A percentile compares a stretch with the other conserved stretches of the same genome.
phyloP scores from a whole-genome alignment of 2,113 vertebrate species.

The Cavia aperea region DNA sequence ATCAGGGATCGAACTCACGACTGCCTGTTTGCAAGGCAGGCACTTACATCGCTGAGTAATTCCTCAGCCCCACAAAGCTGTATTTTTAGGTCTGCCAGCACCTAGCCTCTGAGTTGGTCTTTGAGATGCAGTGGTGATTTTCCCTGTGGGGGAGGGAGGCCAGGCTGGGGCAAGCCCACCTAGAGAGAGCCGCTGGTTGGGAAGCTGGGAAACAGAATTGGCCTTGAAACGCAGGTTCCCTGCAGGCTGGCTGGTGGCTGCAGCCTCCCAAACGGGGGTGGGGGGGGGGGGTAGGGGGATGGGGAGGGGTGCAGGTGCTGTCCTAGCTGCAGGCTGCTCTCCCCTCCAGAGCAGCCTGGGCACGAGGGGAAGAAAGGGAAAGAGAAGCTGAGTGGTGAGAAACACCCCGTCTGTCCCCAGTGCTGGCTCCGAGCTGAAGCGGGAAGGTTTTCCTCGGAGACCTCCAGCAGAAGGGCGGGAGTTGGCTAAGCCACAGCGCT shows the following conservation, averaged over 20 bases:
- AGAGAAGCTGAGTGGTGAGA: conserved; percentile 18
- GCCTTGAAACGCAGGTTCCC: conserved; percentile 1
- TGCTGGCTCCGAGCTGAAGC: conserved; percentile 23
- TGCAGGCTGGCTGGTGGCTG: not conserved
- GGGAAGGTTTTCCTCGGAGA: not conserved
- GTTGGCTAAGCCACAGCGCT: not conserved
- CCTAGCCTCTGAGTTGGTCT: not conserved
- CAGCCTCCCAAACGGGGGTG: conserved; percentile 26
- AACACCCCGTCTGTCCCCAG: not conserved
- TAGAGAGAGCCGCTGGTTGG: not conserved
- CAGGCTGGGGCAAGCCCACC: not conserved
- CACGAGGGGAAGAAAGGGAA: conserved; percentile 38
- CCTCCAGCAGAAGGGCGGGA: conserved; percentile 3
- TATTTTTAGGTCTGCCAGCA: not conserved
- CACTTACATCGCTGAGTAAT: too few species aligned
- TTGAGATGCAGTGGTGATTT: not conserved
- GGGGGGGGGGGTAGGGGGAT: too few species aligned
- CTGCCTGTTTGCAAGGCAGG: too few species aligned
- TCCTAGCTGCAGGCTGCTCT: not conserved
- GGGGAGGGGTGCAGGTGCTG: not conserved
- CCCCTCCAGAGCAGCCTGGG: not conserved
- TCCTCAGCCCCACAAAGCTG: not conserved
- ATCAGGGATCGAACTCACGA: too few species aligned
- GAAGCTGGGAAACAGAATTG: not conserved
- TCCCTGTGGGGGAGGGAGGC: not conserved